These are phyloP conservation scores for Oxycera nigricornis DNA, from an alignment of 2,888 invertebrate species.

Conservation along the genomic window DNA sequence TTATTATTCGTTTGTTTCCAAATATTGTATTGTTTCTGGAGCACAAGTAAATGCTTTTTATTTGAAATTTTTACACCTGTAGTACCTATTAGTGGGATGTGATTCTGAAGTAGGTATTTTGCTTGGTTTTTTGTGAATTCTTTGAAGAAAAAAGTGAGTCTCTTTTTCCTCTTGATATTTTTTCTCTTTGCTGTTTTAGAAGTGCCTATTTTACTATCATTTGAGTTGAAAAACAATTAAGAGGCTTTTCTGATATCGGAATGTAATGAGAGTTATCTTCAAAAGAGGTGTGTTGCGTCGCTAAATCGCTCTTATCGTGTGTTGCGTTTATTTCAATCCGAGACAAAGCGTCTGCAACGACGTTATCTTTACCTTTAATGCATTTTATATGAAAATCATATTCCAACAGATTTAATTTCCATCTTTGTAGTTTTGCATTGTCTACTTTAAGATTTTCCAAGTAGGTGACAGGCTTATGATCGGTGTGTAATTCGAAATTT, in stretches of 20 bases:
- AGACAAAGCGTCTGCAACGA: constrained; percentile 52
- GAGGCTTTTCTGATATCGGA: neutral
- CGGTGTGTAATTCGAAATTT: constrained; percentile 56
- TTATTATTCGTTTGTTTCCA: neutral
- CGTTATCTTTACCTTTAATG: constrained; percentile 49
- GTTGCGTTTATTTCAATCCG: constrained; percentile 28
- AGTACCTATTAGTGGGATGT: neutral
- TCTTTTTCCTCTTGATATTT: neutral
- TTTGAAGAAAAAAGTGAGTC: neutral
- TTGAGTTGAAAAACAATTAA: neutral
- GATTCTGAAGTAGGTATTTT: neutral
- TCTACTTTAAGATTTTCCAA: constrained; percentile 43
- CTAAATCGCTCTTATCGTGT: neutral
- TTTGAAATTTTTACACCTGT: neutral
- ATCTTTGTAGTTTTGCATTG: constrained; percentile 33
- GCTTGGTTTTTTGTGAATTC: neutral
- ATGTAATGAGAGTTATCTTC: neutral
- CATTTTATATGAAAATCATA: constrained; percentile 51
- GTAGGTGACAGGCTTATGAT: constrained; percentile 57
- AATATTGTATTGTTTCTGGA: neutral
- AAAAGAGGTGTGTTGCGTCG: neutral
- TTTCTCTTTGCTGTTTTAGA: neutral
- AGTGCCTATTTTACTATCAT: neutral
- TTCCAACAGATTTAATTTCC: constrained; percentile 48
- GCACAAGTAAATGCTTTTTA: neutral